Conservation (phyloP, 2,888 invertebrate species). For the Chrysolina americana region DNA sequence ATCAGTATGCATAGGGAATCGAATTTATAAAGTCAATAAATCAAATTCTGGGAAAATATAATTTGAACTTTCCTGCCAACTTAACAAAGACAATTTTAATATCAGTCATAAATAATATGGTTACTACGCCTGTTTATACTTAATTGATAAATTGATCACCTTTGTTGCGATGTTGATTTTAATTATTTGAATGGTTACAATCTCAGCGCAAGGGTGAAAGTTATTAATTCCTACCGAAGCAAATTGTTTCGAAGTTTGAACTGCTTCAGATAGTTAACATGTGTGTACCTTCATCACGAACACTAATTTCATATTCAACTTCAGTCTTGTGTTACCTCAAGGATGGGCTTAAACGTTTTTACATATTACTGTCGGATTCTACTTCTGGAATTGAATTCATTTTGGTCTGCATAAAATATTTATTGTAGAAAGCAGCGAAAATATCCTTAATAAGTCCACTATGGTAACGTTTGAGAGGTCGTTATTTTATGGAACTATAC, state of each 20-base stretch:
- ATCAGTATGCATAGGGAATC: too few relatives aligned
- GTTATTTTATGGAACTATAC: too few relatives aligned
- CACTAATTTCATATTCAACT: neutral
- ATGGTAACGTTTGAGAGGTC: too few relatives aligned
- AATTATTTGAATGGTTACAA: neutral
- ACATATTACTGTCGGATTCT: too few relatives aligned
- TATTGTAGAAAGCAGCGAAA: too few relatives aligned
- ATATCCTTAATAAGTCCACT: too few relatives aligned
- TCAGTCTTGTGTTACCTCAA: too few relatives aligned
- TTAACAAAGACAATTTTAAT: neutral
- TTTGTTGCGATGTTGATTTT: neutral
- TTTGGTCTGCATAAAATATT: too few relatives aligned
- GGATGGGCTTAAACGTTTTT: too few relatives aligned
- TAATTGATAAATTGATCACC: neutral
- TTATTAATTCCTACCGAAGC: neutral
- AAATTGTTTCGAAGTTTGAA: conserved; percentile 1
- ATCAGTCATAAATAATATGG: neutral
- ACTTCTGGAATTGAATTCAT: too few relatives aligned
- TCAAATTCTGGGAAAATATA: neutral
- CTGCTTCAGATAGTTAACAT: neutral
- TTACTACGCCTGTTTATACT: neutral
- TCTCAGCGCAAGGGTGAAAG: neutral
- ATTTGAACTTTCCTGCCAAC: neutral
- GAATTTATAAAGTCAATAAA: neutral
- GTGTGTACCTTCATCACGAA: neutral